Base-by-base conservation (phyloP, 2,113 vertebrate species). In the Donacobius atricapilla region DNA sequence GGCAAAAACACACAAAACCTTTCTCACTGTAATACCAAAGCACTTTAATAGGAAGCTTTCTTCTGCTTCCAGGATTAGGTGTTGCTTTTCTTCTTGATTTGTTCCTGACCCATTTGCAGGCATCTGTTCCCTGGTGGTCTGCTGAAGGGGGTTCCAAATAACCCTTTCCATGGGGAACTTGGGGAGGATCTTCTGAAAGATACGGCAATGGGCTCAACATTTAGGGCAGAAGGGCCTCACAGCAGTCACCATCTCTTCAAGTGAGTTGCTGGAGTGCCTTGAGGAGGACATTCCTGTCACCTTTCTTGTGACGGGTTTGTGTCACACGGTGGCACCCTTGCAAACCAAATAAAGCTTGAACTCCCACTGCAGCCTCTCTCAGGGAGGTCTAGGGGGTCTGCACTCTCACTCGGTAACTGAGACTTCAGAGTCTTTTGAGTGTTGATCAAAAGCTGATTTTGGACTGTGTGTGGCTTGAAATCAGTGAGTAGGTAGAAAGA, bases 271-370 rank as follows among this genome's bases (percentile, higher is more conserved):
- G 33, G 42, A 53, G 70, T 57, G 42, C 69, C 51, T 45, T 33
- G 60, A 71, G 64, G 40, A 73, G 65, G 63, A 21, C 45, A 18
- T 56, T 56, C 14, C 57, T 48, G 75, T 51, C 63, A 51, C 44
- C n/a, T 33, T 54, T 64, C 63, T 39, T 31, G 63, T 28, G 47
- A 13, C 1, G 1, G 14, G 13, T 82, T 85, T 90, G 60, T 86
- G 93, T 93, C 91, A 82, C 91, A 85, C 75, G 96, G 93, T 83
- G 86, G 93, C 94, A 92, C 70, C 82, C 91, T 93, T 94, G 88
- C 88, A 87, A 93, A 58, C 70, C 2, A 7, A 89, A 89, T 93
- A 40, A 83, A 81, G 31, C 54, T 51, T 39, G 13, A 81, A 45
- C 40, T 80, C 35, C 57, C 2, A 2, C 56, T 33, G 51, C 44